phyloP scores from a whole-genome alignment of 2,888 invertebrate species.

The Chorisops tibialis region DNA sequence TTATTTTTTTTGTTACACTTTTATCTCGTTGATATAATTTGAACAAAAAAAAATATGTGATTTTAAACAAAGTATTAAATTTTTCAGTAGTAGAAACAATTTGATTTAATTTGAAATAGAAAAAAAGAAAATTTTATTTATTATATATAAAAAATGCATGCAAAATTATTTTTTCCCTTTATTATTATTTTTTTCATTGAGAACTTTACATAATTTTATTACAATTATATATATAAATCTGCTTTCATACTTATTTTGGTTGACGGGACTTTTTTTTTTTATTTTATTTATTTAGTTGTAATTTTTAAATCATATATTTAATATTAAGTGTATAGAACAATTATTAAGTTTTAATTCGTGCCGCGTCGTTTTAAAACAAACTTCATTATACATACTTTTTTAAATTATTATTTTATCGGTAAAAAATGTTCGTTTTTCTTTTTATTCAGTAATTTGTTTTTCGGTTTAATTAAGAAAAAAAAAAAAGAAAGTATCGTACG shows the following conservation, averaged over 20 bases:
- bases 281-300: slow-evolving; percentile 20
- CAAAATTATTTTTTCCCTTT: slow-evolving; percentile 25
- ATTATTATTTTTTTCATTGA: slow-evolving; percentile 21
- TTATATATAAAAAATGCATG: slow-evolving; percentile 25
- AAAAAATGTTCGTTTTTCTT: background rate
- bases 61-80: slow-evolving; percentile 33
- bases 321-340: background rate
- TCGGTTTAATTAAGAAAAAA: too few species aligned
- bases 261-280: slow-evolving; percentile 50
- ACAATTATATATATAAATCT: slow-evolving; percentile 16
- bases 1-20: slow-evolving; percentile 32
- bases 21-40: slow-evolving; percentile 16
- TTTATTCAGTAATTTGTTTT: background rate
- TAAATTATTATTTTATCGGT: too few species aligned
- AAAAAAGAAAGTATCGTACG: too few species aligned
- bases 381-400: too few species aligned
- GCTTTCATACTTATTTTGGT: slow-evolving; percentile 42
- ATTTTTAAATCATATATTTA: slow-evolving; percentile 3
- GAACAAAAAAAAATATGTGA: slow-evolving; percentile 28
- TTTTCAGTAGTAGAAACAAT: slow-evolving; percentile 12
- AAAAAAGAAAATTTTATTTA: slow-evolving; percentile 16
- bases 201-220: slow-evolving; percentile 15
- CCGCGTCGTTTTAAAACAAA: background rate
- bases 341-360: background rate
- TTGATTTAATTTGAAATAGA: background rate